phyloP scores from a whole-genome alignment of 2,113 vertebrate species.

The Nesogale talazaci region DNA sequence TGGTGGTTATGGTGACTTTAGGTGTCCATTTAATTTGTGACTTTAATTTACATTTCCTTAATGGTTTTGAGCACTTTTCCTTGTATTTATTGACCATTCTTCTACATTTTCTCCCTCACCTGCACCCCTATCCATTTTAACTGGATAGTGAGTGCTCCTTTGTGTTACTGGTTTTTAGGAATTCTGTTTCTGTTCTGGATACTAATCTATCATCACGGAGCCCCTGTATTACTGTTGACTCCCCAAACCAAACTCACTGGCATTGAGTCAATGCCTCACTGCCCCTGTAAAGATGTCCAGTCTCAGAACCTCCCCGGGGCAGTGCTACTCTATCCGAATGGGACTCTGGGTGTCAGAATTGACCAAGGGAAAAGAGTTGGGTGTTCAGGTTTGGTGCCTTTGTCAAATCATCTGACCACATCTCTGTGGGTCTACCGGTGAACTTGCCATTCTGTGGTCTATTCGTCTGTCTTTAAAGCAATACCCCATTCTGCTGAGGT shows the following conservation, averaged over 20 bases:
- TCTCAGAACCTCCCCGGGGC: too few relatives aligned
- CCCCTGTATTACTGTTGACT: too few relatives aligned
- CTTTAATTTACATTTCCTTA: conserved; percentile 20
- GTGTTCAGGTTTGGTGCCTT: neutral
- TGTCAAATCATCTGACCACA: neutral
- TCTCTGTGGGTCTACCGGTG: neutral
- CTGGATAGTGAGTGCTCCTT: conserved; percentile 3
- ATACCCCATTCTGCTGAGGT: neutral
- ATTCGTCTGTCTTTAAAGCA: neutral
- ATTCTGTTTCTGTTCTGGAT: conserved; percentile 2
- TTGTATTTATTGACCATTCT: neutral
- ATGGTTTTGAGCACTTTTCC: conserved; percentile 11
- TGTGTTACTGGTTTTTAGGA: neutral
- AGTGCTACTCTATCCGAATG: too few relatives aligned
- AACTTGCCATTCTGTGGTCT: neutral
- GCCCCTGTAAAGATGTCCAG: too few relatives aligned
- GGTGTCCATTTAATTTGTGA: neutral
- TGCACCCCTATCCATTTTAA: neutral
- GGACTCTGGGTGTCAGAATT: too few relatives aligned
- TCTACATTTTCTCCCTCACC: too few relatives aligned
- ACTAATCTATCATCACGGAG: neutral
- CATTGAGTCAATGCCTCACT: too few relatives aligned
- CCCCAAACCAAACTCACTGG: too few relatives aligned
- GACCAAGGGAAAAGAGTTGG: too few relatives aligned
- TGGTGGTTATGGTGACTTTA: neutral